Percentiles rank a stretch among this genome's conserved stretches.
These are phyloP conservation scores for Atlantisia rogersi DNA, from an alignment of 2,113 vertebrate species.

Conservation along the genomic window DNA sequence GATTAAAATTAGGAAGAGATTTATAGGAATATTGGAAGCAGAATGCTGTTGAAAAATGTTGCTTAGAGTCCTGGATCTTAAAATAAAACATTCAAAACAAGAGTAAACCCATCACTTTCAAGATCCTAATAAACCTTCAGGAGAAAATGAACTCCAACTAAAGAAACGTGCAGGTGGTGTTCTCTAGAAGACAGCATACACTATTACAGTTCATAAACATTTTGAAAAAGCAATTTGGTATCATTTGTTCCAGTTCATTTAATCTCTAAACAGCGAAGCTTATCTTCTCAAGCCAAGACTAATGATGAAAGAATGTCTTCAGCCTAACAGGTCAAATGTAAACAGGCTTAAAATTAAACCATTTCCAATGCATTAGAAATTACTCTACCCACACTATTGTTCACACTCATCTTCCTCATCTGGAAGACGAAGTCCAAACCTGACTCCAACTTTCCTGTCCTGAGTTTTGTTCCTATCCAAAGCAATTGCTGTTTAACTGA, in stretches of 20 bases:
- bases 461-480: neutral
- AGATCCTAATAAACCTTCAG: neutral
- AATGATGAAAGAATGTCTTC: constrained; percentile 7
- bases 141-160: neutral
- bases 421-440: neutral
- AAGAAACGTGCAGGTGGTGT: neutral
- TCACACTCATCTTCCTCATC: neutral
- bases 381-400: neutral
- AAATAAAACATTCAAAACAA: neutral
- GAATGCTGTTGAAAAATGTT: neutral
- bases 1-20: neutral
- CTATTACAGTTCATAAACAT: neutral
- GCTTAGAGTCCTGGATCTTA: neutral
- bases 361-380: neutral
- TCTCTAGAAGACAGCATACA: neutral
- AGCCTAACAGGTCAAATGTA: neutral
- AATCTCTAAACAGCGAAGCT: neutral
- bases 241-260: constrained; percentile 16
- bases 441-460: neutral
- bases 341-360: constrained; percentile 5
- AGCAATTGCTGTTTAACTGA: neutral
- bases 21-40: neutral
- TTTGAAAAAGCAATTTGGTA: neutral
- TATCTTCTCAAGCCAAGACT: constrained; percentile 32
- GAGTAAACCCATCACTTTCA: neutral